Base-by-base conservation (phyloP, 2,888 invertebrate species). In the Idaea straminata region DNA sequence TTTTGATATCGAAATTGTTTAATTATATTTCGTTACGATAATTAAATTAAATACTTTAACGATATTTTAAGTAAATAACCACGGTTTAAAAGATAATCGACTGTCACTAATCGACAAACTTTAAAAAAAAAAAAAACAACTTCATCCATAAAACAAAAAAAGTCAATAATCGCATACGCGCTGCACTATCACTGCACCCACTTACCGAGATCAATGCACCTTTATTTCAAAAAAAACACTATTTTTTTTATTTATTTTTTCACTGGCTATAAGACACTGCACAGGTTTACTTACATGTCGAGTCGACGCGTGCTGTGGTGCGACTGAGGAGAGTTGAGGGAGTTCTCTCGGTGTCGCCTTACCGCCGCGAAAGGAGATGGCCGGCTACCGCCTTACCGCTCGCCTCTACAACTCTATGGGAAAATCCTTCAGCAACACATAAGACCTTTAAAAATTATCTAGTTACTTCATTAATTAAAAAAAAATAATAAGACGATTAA, bases 221-320 rank as follows among this genome's bases (percentile, higher is more conserved):
- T 84, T 82, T 69, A 68, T 72, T 70, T 77, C 77, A 85, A 83
- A 79, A 83, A 81, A 80, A 82, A 74, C 85, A 86, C 84, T 84
- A 75, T 69, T 70, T 59, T 34, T 25, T 34, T 59, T 59, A 57
- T 58, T 16, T 16, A 59, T 34, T 77, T 77, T 77, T 82, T 83
- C 87, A 87, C 87, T 83, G 77, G 47, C 13, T 47, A 7, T 47
- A 47, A 47, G 47, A 81, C 89, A 89, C 88, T 85, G 75, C 75
- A 74, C 88, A 87, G 81, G 78, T 80, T 72, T 92, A 92, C 92
- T 92, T 92, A 92, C 92, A 92, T 92, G 90, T 92, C 90, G 92
- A 92, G 92, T 92, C 92, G 92, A 89, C 92, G 92, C 91, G 88
- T 82, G 91, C 92, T 92, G 91, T 91, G 91, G 88, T 90, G 92